Conservation (phyloP, 2,113 vertebrate species). For the Galemys pyrenaicus region DNA sequence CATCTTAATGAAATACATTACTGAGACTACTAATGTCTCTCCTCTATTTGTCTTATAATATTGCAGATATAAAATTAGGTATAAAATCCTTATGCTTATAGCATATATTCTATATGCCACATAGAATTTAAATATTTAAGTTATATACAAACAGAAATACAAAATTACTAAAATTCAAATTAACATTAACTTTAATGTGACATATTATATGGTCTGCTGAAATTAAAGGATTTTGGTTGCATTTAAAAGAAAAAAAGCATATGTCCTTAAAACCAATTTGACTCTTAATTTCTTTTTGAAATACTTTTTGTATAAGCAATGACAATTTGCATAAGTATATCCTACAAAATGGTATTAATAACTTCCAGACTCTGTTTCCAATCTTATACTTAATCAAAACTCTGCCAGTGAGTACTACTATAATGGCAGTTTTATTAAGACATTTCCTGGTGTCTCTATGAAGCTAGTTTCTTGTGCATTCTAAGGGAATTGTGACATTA, state of each 20-base stretch:
- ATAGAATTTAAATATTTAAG: slow-evolving; percentile 43
- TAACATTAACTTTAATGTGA: slow-evolving; percentile 54
- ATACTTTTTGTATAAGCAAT: slow-evolving; percentile 38
- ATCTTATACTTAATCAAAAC: slow-evolving; percentile 25
- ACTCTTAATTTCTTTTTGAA: slow-evolving; percentile 61
- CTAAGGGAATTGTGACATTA: slow-evolving; percentile 37
- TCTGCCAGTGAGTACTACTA: background rate
- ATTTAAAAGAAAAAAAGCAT: slow-evolving; percentile 48
- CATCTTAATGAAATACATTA: slow-evolving; percentile 40
- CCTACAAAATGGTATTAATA: slow-evolving; percentile 52
- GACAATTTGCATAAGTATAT: slow-evolving; percentile 30
- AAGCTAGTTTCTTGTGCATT: background rate
- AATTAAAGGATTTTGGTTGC: slow-evolving; percentile 53
- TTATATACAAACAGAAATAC: slow-evolving; percentile 18
- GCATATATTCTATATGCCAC: background rate
- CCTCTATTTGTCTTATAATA: slow-evolving; percentile 27
- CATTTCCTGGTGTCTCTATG: background rate
- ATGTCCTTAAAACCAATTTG: slow-evolving; percentile 40
- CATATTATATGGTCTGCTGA: background rate
- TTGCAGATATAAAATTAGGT: slow-evolving; percentile 15
- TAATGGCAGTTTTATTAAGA: background rate
- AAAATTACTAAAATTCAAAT: slow-evolving; percentile 59
- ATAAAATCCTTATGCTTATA: slow-evolving; percentile 30
- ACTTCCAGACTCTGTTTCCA: slow-evolving; percentile 20
- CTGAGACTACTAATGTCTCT: background rate